Conservation (phyloP, 2,113 vertebrate species). For the Burhinus bistriatus region DNA sequence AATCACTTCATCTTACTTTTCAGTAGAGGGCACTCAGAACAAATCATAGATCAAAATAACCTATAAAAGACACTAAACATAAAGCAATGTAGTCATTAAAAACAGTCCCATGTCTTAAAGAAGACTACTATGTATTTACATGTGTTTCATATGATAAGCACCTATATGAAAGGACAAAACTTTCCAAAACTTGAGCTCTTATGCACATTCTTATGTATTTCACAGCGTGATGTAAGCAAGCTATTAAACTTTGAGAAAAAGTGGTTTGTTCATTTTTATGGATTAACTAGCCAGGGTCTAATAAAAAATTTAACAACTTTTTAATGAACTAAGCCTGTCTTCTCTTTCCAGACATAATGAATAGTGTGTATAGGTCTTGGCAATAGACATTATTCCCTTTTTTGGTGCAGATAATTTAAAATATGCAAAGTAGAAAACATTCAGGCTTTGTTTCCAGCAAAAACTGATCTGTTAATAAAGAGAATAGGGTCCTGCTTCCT, state of each 20-base stretch:
- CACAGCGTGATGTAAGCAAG: neutral
- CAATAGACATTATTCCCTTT: neutral
- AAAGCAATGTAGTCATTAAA: neutral
- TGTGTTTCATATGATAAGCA: conserved; percentile 16
- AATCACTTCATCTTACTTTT: conserved; percentile 67
- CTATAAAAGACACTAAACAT: neutral
- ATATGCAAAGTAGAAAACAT: conserved; percentile 4
- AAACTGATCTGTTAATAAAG: neutral
- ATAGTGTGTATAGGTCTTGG: neutral
- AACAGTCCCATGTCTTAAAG: neutral
- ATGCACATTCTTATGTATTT: neutral
- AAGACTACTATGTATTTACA: neutral
- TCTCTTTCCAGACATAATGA: conserved; percentile 34
- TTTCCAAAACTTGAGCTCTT: neutral
- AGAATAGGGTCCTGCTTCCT: neutral
- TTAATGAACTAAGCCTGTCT: conserved; percentile 44
- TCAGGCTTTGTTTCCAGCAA: neutral
- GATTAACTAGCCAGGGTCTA: conserved; percentile 50
- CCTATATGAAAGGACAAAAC: neutral
- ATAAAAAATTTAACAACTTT: conserved; percentile 65
- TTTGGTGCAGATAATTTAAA: neutral
- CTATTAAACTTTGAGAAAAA: conserved; percentile 36
- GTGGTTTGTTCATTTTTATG: conserved; percentile 40
- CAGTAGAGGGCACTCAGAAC: conserved; percentile 72
- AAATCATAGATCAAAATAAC: conserved; percentile 58